Conservation (phyloP, 2,888 invertebrate genomes). For the Byasa hedistus region DNA sequence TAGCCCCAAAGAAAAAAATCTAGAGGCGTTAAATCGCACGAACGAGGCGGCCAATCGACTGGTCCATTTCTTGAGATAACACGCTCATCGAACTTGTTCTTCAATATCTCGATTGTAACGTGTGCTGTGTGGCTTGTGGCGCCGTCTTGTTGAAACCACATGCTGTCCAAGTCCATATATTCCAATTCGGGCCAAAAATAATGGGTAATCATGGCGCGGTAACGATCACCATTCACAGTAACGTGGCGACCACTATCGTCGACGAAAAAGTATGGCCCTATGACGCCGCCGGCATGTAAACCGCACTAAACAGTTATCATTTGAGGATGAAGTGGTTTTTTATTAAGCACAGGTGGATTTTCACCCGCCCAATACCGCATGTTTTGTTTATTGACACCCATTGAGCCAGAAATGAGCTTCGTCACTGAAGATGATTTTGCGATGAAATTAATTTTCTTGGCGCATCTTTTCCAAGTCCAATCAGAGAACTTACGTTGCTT, state of each 20-base stretch:
- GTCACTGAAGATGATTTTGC: too few species aligned
- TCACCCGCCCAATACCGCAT: conserved; percentile 2
- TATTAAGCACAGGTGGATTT: conserved; percentile 1
- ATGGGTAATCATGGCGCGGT: conserved; percentile 1
- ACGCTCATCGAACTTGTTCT: not conserved
- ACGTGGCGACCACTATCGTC: conserved; percentile 4
- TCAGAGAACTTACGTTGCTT: conserved; percentile 1
- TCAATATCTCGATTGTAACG: conserved; percentile 6
- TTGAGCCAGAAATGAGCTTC: too few species aligned
- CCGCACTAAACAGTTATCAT: conserved; percentile 3
- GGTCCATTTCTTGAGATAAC: conserved; percentile 6
- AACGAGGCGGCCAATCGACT: conserved; percentile 22
- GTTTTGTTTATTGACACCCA: conserved; percentile 3
- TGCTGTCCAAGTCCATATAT: too few species aligned
- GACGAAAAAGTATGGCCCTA: not conserved
- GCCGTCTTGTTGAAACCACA: conserved; percentile 32
- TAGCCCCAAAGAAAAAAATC: conserved; percentile 28
- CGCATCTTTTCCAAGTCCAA: conserved; percentile 3
- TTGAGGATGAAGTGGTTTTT: conserved; percentile 1
- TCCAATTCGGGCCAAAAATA: too few species aligned
- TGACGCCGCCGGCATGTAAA: conserved; percentile 5
- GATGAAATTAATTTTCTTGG: not conserved
- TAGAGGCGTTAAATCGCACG: conserved; percentile 23
- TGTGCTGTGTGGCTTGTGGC: conserved; percentile 7
- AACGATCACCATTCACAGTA: conserved; percentile 3